These are phyloP conservation scores for Actias luna DNA, from an alignment of 2,888 invertebrate species.

Conservation along the genomic window DNA sequence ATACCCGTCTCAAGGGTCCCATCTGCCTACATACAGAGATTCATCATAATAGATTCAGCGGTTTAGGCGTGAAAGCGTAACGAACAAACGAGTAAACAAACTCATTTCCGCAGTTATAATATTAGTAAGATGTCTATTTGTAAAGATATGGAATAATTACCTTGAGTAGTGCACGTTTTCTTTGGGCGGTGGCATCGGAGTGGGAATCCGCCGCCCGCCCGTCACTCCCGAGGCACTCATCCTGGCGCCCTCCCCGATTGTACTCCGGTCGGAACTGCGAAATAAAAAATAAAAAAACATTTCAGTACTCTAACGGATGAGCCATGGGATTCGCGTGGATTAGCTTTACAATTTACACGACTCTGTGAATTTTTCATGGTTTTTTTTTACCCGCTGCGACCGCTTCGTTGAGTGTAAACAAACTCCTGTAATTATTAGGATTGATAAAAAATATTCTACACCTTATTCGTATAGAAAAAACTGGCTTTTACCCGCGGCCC, in stretches of 20 bases:
- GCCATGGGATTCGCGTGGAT: constrained; percentile 28
- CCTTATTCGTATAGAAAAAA: too few relatives aligned
- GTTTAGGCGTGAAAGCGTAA: too few relatives aligned
- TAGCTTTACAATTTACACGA: neutral
- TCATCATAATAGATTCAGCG: too few relatives aligned
- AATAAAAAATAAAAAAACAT: constrained; percentile 47
- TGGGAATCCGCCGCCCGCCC: constrained; percentile 71
- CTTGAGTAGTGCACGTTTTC: constrained; percentile 39
- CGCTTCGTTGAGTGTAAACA: neutral
- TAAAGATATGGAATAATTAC: constrained; percentile 26
- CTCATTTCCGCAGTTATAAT: too few relatives aligned
- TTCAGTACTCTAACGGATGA: constrained; percentile 47
- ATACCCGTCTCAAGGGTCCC: too few relatives aligned
- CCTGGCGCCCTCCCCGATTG: constrained; percentile 39
- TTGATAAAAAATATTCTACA: too few relatives aligned
- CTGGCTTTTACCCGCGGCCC: too few relatives aligned
- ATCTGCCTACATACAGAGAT: too few relatives aligned
- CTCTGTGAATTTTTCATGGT: neutral
- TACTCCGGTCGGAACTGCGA: constrained; percentile 50
- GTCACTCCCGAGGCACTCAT: constrained; percentile 60
- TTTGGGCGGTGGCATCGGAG: constrained; percentile 72
- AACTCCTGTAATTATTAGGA: too few relatives aligned
- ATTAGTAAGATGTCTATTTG: neutral
- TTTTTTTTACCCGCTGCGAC: too few relatives aligned
- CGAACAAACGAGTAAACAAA: too few relatives aligned